A percentile compares a stretch with the other conserved stretches of the same genome.
Evolutionary conservation across 1,140 invertebrate genomes (phyloP).

Genomic region (Oryctes rhinoceros): DNA sequence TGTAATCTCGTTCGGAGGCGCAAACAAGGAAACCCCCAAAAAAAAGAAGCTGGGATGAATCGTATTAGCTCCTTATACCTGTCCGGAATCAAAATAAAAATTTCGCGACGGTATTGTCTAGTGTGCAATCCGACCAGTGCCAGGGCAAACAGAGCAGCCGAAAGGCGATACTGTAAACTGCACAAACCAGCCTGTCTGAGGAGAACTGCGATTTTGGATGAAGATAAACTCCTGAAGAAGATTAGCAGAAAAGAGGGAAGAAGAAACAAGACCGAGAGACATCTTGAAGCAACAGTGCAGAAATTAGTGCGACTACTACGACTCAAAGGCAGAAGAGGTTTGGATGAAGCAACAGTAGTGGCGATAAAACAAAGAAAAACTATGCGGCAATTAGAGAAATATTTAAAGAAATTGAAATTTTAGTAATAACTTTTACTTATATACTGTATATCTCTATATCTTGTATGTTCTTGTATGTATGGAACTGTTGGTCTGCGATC

Average conservation of each 20-base stretch:
- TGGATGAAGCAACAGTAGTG: not conserved
- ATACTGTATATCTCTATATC: not conserved
- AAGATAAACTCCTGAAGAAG: not conserved
- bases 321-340: not conserved
- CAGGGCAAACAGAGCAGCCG: no score
- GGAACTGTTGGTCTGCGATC: not conserved
- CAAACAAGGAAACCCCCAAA: no score
- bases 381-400: not conserved
- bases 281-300: not conserved
- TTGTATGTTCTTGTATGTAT: not conserved
- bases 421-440: not conserved
- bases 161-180: no score
- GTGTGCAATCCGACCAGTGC: no score
- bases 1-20: no score
- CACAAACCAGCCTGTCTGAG: no score
- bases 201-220: no score
- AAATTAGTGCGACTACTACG: not conserved
- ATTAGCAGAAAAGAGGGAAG: not conserved
- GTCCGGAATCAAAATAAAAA: no score
- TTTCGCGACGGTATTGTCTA: no score
- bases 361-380: not conserved
- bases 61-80: no score
- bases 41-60: no score
- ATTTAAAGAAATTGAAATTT: not conserved
- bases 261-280: not conserved